Base-by-base conservation (phyloP, 1,140 invertebrate genomes). In the Mamestra configurata region DNA sequence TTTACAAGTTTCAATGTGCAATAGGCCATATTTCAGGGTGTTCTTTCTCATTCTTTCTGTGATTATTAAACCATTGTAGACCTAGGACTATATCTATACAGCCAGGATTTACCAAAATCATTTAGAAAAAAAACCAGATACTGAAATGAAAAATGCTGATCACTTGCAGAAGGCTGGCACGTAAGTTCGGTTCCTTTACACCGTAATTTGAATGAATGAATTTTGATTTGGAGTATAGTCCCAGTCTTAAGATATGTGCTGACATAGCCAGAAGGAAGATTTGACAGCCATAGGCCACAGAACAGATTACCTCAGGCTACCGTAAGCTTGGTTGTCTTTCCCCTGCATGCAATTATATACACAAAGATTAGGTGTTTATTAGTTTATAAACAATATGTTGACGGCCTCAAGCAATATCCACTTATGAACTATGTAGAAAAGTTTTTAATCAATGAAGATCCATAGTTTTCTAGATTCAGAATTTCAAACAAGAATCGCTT, bases 281-380 rank as follows among this genome's bases (percentile, higher is more conserved):
- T 27, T 55, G 37, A 68, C 22, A 68, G 64, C 64, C 64, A 37
- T 31, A 77, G 24, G 61, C 64, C 40, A 53, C 24, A 77, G 43
- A 20, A 68, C 13, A 55, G 43, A 53, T 24, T 24, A 43, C 31
- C 72, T 71, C 68, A 64, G 72, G 75, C 71, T 64, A 81, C 79
- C 79, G 57, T 75, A 80, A 84, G 80, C 82, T 78, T 49, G 49
- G 37, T 43, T 37, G 40, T 82, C 80, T 80, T 46, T 84, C 83
- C 83, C 83, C 83, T 80, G 78, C 83, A 82, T 84, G 83, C 83
- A 13, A 66, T 82, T 82, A 78, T 77, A 40, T 68, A 79, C 77
- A 81, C 79, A 80, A 66, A 31, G 55, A 43, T 46, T 31, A 79
- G 31, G 31, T 61, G 20, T 59, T 59, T 46, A 72, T 72, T 73